These are phyloP conservation scores for Hippocampus barbouri DNA, from an alignment of 2,113 vertebrate genomes.

Conservation along the genomic window DNA sequence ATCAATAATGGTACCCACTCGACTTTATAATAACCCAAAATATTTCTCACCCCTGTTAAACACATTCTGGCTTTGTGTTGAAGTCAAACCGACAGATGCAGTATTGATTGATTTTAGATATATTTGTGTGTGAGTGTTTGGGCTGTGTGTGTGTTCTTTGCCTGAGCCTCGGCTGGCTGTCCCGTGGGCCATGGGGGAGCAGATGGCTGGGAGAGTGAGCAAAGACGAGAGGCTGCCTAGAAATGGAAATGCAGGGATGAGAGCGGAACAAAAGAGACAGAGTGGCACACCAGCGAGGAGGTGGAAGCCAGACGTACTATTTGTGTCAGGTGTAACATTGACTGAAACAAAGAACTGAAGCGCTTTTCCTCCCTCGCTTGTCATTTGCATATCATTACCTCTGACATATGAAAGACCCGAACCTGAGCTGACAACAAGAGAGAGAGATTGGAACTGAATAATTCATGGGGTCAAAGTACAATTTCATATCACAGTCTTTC, in stretches of 20 bases:
- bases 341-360: constrained; percentile 32
- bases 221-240: constrained; percentile 70
- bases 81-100: constrained; percentile 30
- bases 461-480: constrained; percentile 58
- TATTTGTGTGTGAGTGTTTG: constrained; percentile 33
- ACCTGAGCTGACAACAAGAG: constrained; percentile 55
- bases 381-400: constrained; percentile 65
- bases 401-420: constrained; percentile 49
- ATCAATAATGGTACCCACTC: not conserved
- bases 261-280: constrained; percentile 63
- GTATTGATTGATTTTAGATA: constrained; percentile 54
- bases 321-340: constrained; percentile 21
- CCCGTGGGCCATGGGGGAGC: constrained; percentile 74
- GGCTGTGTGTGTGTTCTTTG: constrained; percentile 31
- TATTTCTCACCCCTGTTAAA: not conserved
- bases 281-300: constrained; percentile 30
- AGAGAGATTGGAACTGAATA: constrained; percentile 58
- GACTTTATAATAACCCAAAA: not conserved
- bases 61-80: constrained; percentile 12
- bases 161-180: constrained; percentile 63
- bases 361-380: constrained; percentile 17
- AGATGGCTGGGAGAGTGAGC: constrained; percentile 71
- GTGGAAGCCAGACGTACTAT: constrained; percentile 41
- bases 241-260: constrained; percentile 71
- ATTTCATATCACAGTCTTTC: constrained; percentile 32